These are phyloP conservation scores for Simalia tracyae DNA, from an alignment of 2,797 vertebrate genomes.

Conservation along the genomic window DNA sequence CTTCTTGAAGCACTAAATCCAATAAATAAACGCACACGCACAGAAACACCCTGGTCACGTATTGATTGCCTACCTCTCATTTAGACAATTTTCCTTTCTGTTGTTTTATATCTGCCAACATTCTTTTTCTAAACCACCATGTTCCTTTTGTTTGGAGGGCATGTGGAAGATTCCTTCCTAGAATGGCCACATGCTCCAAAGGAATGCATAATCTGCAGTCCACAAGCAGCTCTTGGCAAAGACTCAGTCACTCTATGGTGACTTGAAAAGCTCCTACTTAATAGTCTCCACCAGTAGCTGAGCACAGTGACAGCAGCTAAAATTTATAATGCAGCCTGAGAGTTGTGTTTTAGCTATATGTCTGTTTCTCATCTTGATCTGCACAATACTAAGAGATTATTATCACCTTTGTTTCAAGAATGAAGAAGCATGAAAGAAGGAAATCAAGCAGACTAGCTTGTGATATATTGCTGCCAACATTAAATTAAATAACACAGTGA, in stretches of 20 bases:
- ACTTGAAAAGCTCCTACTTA: slow-evolving; percentile 65
- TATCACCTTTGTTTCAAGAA: slow-evolving; percentile 7
- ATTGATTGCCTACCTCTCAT: not conserved
- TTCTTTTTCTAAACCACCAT: not conserved
- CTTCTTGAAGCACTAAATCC: too few species aligned
- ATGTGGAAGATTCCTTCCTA: slow-evolving; percentile 46
- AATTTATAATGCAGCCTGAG: slow-evolving; percentile 39
- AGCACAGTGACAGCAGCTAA: slow-evolving; percentile 47
- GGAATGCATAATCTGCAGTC: slow-evolving; percentile 43
- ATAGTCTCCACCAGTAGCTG: slow-evolving; percentile 61
- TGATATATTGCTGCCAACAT: accelerated
- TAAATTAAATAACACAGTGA: not conserved
- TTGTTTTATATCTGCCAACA: not conserved
- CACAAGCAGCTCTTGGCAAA: slow-evolving; percentile 57
- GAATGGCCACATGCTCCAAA: slow-evolving; percentile 54
- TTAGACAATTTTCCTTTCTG: not conserved
- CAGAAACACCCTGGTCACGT: not conserved
- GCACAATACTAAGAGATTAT: slow-evolving; percentile 35
- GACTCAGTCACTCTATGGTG: slow-evolving; percentile 34
- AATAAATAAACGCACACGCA: not conserved
- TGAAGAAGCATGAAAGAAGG: slow-evolving; percentile 9
- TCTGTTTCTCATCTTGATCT: slow-evolving; percentile 11
- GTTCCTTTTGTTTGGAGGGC: slow-evolving; percentile 34
- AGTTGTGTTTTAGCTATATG: slow-evolving; percentile 4
- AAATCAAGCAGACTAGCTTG: not conserved